Evolutionary conservation across 2,797 vertebrate genomes (phyloP), one percentile per base, ranked within the genome.

Genomic region (Typhlichthys subterraneus): DNA sequence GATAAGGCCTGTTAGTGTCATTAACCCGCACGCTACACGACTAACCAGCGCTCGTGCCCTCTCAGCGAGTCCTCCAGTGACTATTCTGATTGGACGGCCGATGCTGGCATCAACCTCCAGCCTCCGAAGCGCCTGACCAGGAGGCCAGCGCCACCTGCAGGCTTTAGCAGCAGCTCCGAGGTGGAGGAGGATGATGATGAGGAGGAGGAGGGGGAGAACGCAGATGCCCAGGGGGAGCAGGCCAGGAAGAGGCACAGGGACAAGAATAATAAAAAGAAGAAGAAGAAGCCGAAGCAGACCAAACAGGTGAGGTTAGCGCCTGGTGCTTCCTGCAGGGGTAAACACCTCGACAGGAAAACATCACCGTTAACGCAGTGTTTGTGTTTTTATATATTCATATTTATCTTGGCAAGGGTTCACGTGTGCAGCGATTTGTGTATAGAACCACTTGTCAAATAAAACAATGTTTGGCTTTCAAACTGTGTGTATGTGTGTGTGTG

Each of bases 41-140:
- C 38, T 42, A 42, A 42, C 38, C 38, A 42, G 9, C 9, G 38
- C 38, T 9, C 9, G 1, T 42, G 7, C 38, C 73, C 62, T 76
- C 70, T 0, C 79, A 99, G 97, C 46, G 95, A 96, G 83, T 96
- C 96, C 5, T 98, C 97, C 62, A 99, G 98, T 78, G 98, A 99
- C 65, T 99, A 99, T 87, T 99, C 98, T 0, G 98, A 99, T 78
- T 99, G 98, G 98, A 99, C 95, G 9, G 96, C 97, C 12, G 96
- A 99, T 69, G 98, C 97, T 1, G 98, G 97, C 11, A 99, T 99
- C 83, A 99, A 99, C 91, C 95, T 99, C 38, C 98, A 99, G 73
- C 97, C 98, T 2, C 98, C 97, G 0, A 99, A 98, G 85, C 93
- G 98, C 69, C 83, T 94, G 33, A 94, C 90, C 42, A 94, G 97